These are phyloP conservation scores for Lasioglossum oenotherae DNA, from an alignment of 2,888 invertebrate species.

Conservation along the genomic window DNA sequence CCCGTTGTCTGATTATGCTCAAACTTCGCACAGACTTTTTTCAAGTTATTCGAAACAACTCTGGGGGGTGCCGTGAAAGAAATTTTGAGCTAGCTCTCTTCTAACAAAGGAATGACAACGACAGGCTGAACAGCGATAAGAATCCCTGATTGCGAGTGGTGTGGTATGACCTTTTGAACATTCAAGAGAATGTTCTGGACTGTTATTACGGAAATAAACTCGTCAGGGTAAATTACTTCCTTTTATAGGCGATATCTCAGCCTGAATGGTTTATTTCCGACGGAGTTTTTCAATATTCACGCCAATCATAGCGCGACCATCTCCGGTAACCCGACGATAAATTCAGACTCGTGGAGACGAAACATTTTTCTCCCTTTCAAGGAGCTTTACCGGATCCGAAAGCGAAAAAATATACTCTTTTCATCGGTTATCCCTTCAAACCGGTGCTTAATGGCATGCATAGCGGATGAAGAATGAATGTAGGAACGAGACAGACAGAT, in stretches of 20 bases:
- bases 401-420: too few relatives aligned
- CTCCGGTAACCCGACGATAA: background rate
- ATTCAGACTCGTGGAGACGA: background rate
- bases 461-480: background rate
- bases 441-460: too few relatives aligned
- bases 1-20: too few relatives aligned
- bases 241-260: background rate
- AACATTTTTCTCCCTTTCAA: background rate
- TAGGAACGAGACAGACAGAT: background rate
- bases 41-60: too few relatives aligned
- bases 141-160: background rate
- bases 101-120: background rate
- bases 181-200: background rate
- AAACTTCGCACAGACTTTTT: too few relatives aligned
- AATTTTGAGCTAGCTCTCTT: background rate
- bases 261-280: background rate
- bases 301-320: background rate
- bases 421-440: too few relatives aligned
- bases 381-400: background rate
- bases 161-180: background rate
- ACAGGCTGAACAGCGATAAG: background rate
- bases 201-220: constrained; percentile 3
- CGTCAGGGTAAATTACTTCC: background rate
- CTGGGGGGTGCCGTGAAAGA: too few relatives aligned
- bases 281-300: background rate